A percentile compares a stretch with the other conserved stretches of the same genome.
These are phyloP conservation scores for Momotus momota DNA, from an alignment of 2,797 vertebrate species.

Conservation along the genomic window DNA sequence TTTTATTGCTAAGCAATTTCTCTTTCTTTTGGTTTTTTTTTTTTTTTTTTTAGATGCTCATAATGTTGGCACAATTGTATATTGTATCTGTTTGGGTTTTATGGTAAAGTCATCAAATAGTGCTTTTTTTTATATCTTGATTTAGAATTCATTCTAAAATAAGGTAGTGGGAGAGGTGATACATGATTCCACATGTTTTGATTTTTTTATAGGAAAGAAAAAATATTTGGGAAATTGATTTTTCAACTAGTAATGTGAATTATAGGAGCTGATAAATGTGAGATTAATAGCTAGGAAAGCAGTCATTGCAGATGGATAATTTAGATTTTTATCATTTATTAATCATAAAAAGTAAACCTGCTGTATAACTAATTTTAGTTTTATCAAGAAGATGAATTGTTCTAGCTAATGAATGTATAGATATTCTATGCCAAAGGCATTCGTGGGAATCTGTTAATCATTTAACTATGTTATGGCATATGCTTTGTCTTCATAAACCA, in stretches of 20 bases:
- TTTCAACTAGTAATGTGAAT: conserved; percentile 72
- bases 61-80: not conserved
- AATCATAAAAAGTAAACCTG: conserved; percentile 84
- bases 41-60: not conserved
- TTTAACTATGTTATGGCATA: conserved; percentile 84
- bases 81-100: conserved; percentile 32
- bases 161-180: conserved; percentile 37
- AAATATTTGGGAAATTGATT: conserved; percentile 75
- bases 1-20: not conserved
- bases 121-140: conserved; percentile 24
- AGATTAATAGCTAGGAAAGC: conserved; percentile 81
- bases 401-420: conserved; percentile 82
- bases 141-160: conserved; percentile 47
- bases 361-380: conserved; percentile 84
- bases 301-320: conserved; percentile 82
- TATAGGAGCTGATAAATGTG: conserved; percentile 77
- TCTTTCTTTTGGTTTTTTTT: not conserved
- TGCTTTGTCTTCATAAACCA: conserved; percentile 83
- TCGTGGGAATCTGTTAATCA: conserved; percentile 82
- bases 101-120: conserved; percentile 23
- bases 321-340: conserved; percentile 85
- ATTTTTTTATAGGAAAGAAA: conserved; percentile 66
- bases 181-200: conserved; percentile 3
- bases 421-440: conserved; percentile 83
- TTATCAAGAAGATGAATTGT: conserved; percentile 85